Evolutionary conservation across 2,888 invertebrate genomes (phyloP).

Genomic region (Trachelus stipa): DNA sequence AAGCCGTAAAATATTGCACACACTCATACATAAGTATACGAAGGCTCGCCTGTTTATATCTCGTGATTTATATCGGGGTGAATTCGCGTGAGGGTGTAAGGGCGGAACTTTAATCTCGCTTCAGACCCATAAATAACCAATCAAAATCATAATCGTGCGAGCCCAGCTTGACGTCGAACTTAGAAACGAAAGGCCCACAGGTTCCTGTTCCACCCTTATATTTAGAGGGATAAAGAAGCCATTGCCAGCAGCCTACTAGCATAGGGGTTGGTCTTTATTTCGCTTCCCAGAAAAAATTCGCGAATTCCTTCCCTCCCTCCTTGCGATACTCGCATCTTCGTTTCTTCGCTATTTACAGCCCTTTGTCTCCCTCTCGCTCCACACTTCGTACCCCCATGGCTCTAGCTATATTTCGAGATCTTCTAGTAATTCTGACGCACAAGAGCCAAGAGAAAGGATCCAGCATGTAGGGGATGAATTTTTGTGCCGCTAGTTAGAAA

Average conservation of each 20-base stretch:
- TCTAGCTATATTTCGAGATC: not conserved
- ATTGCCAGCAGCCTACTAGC: not conserved
- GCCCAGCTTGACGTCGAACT: conserved; percentile 9
- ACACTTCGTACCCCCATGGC: not conserved
- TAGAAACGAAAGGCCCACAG: not conserved
- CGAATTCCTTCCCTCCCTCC: not conserved
- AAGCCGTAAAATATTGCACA: not conserved
- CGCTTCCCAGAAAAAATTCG: not conserved
- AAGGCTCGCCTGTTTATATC: not conserved
- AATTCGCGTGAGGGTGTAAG: not conserved
- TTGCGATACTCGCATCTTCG: not conserved
- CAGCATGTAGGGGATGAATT: not conserved
- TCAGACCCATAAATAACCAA: conserved; percentile 33
- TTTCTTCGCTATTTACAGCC: not conserved
- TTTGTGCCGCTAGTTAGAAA: not conserved
- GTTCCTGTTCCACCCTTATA: not conserved
- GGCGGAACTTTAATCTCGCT: conserved; percentile 21
- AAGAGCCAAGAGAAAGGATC: not conserved
- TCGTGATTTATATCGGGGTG: not conserved
- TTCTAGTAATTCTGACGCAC: not conserved
- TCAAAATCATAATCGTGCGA: conserved; percentile 30
- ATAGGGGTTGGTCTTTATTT: not conserved
- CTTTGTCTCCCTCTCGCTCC: not conserved
- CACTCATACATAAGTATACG: not conserved
- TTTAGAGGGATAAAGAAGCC: not conserved